Evolutionary conservation across 2,113 vertebrate species (phyloP).

Genomic region (Sinocyclocheilus maitianheensis): DNA sequence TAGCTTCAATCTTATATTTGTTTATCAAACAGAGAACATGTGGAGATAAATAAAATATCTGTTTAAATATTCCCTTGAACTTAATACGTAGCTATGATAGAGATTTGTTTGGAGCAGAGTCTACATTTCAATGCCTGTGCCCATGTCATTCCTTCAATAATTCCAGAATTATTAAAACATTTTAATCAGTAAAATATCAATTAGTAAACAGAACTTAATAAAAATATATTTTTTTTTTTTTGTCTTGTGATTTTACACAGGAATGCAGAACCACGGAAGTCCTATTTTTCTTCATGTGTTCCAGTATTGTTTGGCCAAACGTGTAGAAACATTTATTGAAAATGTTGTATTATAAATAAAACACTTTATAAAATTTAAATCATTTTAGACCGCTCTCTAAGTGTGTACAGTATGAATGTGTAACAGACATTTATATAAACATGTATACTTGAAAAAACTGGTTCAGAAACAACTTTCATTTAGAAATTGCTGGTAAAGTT

Average conservation of each 20-base stretch:
- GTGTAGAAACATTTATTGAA: not conserved
- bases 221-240: too few relatives aligned
- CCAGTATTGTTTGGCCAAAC: not conserved
- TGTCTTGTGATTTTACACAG: too few relatives aligned
- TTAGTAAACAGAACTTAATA: not conserved
- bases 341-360: not conserved
- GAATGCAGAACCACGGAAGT: not conserved
- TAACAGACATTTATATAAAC: not conserved
- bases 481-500: not conserved
- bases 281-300: not conserved
- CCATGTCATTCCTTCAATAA: too few relatives aligned
- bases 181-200: not conserved
- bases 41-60: not conserved
- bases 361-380: not conserved
- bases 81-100: not conserved
- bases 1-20: constrained; percentile 1
- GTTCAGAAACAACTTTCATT: not conserved
- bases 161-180: too few relatives aligned
- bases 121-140: not conserved
- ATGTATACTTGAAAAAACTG: not conserved
- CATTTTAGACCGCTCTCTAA: not conserved
- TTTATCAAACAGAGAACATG: constrained; percentile 6
- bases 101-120: not conserved
- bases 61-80: not conserved
- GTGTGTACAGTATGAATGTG: too few relatives aligned